phyloP scores from a whole-genome alignment of 2,888 invertebrate species.

The Drosophila rubida region DNA sequence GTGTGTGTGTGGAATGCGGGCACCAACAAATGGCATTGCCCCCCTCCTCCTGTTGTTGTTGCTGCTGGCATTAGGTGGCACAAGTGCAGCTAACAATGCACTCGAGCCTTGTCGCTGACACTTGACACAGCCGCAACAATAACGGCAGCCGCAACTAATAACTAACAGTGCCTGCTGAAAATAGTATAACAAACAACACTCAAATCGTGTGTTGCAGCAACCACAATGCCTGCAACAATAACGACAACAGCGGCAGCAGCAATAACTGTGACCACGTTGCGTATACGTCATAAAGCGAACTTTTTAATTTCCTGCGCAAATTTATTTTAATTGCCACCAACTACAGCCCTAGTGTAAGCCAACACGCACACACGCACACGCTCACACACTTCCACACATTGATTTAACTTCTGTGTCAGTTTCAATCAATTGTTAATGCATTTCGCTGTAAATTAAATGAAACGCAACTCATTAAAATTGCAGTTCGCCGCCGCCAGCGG shows the following conservation, averaged over 20 bases:
- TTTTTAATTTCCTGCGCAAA: slow-evolving; percentile 62
- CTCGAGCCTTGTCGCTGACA: slow-evolving; percentile 61
- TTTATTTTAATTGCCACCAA: slow-evolving; percentile 68
- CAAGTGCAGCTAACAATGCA: slow-evolving; percentile 76
- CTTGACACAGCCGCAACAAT: slow-evolving; percentile 77
- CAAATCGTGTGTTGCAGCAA: slow-evolving; percentile 25
- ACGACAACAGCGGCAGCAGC: slow-evolving; percentile 22
- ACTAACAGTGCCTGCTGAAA: slow-evolving; percentile 57
- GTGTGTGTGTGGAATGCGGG: slow-evolving; percentile 8
- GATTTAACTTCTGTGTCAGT: slow-evolving; percentile 41
- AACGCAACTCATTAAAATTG: slow-evolving; percentile 55
- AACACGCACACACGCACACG: slow-evolving; percentile 3
- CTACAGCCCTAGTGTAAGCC: slow-evolving; percentile 19
- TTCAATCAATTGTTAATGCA: slow-evolving; percentile 72
- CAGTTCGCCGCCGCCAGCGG: slow-evolving; percentile 5
- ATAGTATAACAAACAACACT: slow-evolving; percentile 57
- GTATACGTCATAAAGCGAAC: slow-evolving; percentile 70
- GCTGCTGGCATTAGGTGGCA: slow-evolving; percentile 56
- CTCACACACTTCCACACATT: slow-evolving; percentile 26
- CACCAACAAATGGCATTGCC: slow-evolving; percentile 54
- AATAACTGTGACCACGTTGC: slow-evolving; percentile 69
- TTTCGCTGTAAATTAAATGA: slow-evolving; percentile 51
- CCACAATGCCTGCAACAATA: slow-evolving; percentile 23
- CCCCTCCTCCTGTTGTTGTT: slow-evolving; percentile 1
- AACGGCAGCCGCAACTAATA: slow-evolving; percentile 71